Evolutionary conservation across 1,140 invertebrate species (phyloP), one percentile per base, ranked within the genome.

Genomic region (Orchesella cincta): DNA sequence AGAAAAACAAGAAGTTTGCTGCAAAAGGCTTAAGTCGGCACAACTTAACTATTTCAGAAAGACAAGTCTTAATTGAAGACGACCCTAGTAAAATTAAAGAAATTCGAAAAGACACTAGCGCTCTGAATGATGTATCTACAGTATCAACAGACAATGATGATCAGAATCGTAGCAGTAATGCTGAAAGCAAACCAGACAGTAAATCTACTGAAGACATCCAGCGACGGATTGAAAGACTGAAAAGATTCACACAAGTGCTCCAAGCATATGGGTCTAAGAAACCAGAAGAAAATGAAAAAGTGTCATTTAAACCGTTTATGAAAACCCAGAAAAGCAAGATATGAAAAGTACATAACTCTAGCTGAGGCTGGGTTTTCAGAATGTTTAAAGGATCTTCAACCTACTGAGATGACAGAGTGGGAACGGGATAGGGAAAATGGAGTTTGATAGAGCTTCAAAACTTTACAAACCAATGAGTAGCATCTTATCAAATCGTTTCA

Each of bases 391-490:
- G 85, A 85, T 36, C 84, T 89, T 77, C 91, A 89, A 83, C 89
- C 88, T 54, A 78, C 88, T 0, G 89, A 88, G 28, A 89, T 97
- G 87, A 93, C 90, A 1, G 91, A 94, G 79, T 95, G 93, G 91
- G 94, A 98, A 83, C 89, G 89, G 79, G 89, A 94, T 79, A 89
- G 90, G 80, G 95, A 98, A 87, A 77, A 86, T 88, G 36, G 95
- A 97, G 84, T 98, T 97, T 84, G 88, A 92, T 73, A 90, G 92
- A 83, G 92, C 94, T 0, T 87, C 89, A 0, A 89, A 89, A 75
- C 85, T 97, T 51, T 93, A 92, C 84, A 88, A 88, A 78, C 93
- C 92, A 16, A 84, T 94, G 54, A 88, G 88, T 52, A 90, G 89
- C 8, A 85, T 90, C 74, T 92, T 95, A 88, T 90, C 89, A 20